Percentiles rank a stretch among this genome's conserved stretches.
phyloP scores from a whole-genome alignment of 2,797 vertebrate genomes.

The Brotula barbata region DNA sequence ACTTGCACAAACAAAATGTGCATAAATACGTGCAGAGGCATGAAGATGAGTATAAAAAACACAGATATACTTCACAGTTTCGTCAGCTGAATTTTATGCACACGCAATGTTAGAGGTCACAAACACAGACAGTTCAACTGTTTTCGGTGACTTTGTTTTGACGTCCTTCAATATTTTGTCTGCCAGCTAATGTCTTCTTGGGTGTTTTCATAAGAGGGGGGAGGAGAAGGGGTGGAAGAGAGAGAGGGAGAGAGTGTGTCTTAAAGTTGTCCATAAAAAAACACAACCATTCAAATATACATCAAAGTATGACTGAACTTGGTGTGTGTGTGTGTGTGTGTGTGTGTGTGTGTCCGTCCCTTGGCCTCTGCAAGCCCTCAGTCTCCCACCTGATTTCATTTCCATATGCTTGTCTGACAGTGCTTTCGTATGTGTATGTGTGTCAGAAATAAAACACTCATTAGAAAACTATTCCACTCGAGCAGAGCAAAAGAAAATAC shows the following conservation, averaged over 20 bases:
- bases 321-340: background rate
- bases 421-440: slow-evolving; percentile 10
- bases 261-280: no score
- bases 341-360: slow-evolving; percentile 16
- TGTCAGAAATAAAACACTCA: slow-evolving; percentile 54
- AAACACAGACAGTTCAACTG: slow-evolving; percentile 10
- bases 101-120: background rate
- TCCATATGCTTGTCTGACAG: slow-evolving; percentile 49
- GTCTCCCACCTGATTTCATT: slow-evolving; percentile 51
- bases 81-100: no score
- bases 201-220: slow-evolving; percentile 2
- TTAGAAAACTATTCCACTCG: slow-evolving; percentile 64
- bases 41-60: no score
- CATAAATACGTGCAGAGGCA: slow-evolving; percentile 1
- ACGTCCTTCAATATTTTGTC: slow-evolving; percentile 21
- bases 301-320: slow-evolving; percentile 14
- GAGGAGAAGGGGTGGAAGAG: background rate
- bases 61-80: no score
- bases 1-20: background rate
- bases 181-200: slow-evolving; percentile 8
- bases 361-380: slow-evolving; percentile 24
- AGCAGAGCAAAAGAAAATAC: slow-evolving; percentile 62
- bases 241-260: background rate
- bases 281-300: no score
- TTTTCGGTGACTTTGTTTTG: slow-evolving; percentile 33